Base-by-base conservation (phyloP, 2,888 invertebrate genomes). In the Lycaena phlaeas region DNA sequence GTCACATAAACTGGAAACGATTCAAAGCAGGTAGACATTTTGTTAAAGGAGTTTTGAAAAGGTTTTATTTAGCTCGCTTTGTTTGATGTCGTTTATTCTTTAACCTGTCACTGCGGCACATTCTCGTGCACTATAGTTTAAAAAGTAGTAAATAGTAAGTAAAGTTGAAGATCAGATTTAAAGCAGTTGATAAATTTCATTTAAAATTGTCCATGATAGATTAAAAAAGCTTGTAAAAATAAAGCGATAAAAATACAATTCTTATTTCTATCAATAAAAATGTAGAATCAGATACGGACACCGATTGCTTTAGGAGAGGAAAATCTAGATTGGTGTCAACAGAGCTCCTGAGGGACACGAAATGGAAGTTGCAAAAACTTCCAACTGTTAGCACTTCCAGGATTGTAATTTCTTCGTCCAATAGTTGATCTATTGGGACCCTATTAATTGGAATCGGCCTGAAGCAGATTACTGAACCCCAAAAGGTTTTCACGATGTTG, bases 391-490 rank as follows among this genome's bases (percentile, higher is more conserved):
- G 36, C 50, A 41, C 46, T 49, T 61, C 54, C 45, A 57, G 52
- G 37, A 36, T 26, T 51, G 55, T 51, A 56, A 57, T 54, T 56
- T 61, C 59, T 50, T 50, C 48, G 56, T 39, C 53, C 61, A 63
- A 54, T 57, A 58, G 54, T 53, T 52, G 52, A 59, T 53, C 53
- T 58, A 53, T 57, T 53, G 59, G 64, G 64, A 64, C 64, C 61
- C 67, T 75, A 77, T 78, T 82, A 82, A 81, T 81, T 78, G 74
- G 71, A 64, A 71, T 71, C 63, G 69, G 72, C 64, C 62, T 68
- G 64, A 65, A 72, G 69, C 68, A 67, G 76, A 78, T 79, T 76
- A 81, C 68, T 57, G 63, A 59, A 59, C 64, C 68, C 67, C 63
- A 53, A 65, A 70, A 69, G 66, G 68, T 67, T 68, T 67, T 56